phyloP scores from a whole-genome alignment of 2,797 vertebrate species.

The Threskiornis aethiopicus region DNA sequence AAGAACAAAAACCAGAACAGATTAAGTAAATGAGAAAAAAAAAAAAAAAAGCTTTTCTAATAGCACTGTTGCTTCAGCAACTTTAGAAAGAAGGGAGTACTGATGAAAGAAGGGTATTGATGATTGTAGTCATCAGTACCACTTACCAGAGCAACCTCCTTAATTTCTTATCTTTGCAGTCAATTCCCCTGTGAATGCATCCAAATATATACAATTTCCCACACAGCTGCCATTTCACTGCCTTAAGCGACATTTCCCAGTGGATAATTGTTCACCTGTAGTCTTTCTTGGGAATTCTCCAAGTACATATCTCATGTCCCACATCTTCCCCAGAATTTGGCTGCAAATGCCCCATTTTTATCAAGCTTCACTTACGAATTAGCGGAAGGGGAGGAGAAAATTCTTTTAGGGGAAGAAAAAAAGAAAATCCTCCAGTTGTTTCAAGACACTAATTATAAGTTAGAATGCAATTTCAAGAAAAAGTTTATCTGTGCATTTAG shows the following conservation, averaged over 20 bases:
- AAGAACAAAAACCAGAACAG: background rate
- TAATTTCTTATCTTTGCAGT: background rate
- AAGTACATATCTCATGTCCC: accelerated
- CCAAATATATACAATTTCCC: background rate
- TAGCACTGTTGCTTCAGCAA: background rate
- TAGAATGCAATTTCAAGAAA: background rate
- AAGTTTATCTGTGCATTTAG: background rate
- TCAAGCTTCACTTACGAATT: background rate
- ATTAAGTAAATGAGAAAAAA: background rate
- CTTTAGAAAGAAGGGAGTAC: background rate
- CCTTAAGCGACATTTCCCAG: background rate
- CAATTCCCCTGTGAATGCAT: background rate
- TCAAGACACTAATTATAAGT: background rate
- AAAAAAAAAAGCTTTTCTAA: background rate
- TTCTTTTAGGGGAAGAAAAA: background rate
- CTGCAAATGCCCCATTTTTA: background rate
- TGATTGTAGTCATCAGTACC: background rate
- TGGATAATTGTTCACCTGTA: background rate
- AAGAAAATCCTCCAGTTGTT: background rate
- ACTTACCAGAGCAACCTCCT: background rate
- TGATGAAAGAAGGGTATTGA: background rate
- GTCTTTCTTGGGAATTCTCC: background rate
- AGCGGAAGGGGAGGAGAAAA: background rate
- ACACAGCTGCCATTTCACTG: background rate
- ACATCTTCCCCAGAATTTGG: background rate